phyloP scores from a whole-genome alignment of 2,113 vertebrate genomes.

The Arothron firmamentum region DNA sequence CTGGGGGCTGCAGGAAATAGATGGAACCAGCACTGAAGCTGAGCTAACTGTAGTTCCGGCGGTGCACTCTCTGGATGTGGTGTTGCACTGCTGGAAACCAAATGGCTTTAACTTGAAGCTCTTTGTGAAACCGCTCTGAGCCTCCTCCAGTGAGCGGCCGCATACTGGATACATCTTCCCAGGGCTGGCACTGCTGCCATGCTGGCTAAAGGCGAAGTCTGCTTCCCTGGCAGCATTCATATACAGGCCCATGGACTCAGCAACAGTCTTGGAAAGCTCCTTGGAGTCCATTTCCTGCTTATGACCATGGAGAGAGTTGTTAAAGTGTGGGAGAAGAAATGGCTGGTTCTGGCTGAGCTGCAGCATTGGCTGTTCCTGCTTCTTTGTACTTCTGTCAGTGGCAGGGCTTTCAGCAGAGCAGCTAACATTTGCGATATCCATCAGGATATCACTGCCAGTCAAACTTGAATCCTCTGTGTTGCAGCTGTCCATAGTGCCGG shows the following conservation, averaged over 20 bases:
- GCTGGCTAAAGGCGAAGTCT: constrained; percentile 86
- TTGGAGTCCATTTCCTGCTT: constrained; percentile 89
- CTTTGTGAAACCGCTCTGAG: constrained; percentile 58
- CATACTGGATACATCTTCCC: constrained; percentile 85
- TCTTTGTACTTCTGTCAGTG: constrained; percentile 78
- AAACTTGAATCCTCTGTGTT: constrained; percentile 77
- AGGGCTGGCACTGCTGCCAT: constrained; percentile 75
- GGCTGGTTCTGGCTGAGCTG: constrained; percentile 80
- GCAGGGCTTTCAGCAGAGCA: constrained; percentile 74
- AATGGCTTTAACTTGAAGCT: constrained; percentile 73
- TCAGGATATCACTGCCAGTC: constrained; percentile 80
- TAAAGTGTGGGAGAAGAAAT: constrained; percentile 80
- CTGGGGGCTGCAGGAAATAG: constrained; percentile 83
- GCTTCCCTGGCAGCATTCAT: constrained; percentile 93
- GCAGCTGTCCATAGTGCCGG: constrained; percentile 78
- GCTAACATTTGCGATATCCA: constrained; percentile 87
- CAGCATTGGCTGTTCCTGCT: constrained; percentile 79
- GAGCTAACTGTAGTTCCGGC: constrained; percentile 66
- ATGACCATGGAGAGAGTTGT: constrained; percentile 77
- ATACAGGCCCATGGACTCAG: constrained; percentile 97
- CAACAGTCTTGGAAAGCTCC: constrained; percentile 94
- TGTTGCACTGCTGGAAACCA: constrained; percentile 73
- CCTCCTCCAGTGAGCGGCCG: constrained; percentile 78
- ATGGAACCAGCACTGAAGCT: constrained; percentile 72
- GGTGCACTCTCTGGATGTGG: constrained; percentile 75